These are phyloP conservation scores for Drosophila merina DNA, from an alignment of 2,888 invertebrate species.

Conservation along the genomic window DNA sequence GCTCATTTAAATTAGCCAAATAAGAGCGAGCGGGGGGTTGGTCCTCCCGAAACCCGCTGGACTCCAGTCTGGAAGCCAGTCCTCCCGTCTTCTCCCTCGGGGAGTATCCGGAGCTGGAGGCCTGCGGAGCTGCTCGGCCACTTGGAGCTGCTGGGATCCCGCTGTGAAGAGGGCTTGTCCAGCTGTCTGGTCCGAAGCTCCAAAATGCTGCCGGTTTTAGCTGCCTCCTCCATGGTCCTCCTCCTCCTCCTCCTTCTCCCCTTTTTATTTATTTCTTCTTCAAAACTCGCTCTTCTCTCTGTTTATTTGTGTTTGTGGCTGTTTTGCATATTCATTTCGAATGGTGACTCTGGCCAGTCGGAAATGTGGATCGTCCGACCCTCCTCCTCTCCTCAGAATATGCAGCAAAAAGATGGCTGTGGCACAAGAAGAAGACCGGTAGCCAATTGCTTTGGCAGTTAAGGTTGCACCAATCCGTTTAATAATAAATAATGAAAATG, in stretches of 20 bases:
- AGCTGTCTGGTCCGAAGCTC: slow-evolving; percentile 51
- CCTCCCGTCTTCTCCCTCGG: background rate
- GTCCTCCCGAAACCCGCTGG: background rate
- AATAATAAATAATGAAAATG: slow-evolving; percentile 77
- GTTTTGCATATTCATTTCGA: slow-evolving; percentile 75
- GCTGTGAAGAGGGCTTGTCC: slow-evolving; percentile 54
- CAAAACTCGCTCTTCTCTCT: background rate
- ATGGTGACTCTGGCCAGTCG: slow-evolving; percentile 34
- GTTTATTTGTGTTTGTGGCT: slow-evolving; percentile 30
- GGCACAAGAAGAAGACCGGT: slow-evolving; percentile 71
- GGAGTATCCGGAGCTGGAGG: slow-evolving; percentile 1
- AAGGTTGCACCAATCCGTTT: slow-evolving; percentile 81
- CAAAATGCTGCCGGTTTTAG: slow-evolving; percentile 56
- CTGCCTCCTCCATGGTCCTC: no score
- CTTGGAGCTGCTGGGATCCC: slow-evolving; percentile 14
- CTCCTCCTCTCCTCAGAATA: background rate
- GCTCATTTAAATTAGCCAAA: slow-evolving; percentile 78
- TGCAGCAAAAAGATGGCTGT: slow-evolving; percentile 4
- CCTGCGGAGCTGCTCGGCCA: slow-evolving; percentile 1
- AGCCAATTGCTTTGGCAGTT: slow-evolving; percentile 81
- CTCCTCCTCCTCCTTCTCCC: no score
- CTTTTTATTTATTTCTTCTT: background rate
- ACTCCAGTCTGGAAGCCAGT: background rate
- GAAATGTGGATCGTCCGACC: slow-evolving; percentile 2
- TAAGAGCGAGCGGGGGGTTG: slow-evolving; percentile 43